A percentile compares a stretch with the other conserved stretches of the same genome.
These are phyloP conservation scores for Pavo muticus DNA, from an alignment of 2,113 vertebrate genomes.

Conservation along the genomic window DNA sequence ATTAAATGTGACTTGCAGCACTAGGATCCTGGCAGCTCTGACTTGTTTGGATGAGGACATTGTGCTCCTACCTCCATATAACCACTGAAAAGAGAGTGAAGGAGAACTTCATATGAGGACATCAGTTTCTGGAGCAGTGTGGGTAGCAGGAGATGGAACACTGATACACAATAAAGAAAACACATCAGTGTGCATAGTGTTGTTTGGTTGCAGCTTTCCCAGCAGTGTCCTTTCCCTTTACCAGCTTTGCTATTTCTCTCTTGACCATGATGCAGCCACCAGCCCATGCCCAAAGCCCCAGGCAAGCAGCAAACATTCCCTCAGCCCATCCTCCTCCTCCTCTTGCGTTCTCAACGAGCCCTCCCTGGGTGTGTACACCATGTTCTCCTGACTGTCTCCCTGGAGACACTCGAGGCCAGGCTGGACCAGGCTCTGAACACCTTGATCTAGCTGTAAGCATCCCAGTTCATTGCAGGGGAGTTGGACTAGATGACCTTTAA, in stretches of 20 bases:
- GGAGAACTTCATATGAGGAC: neutral
- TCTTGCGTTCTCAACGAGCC: neutral
- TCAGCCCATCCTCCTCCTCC: neutral
- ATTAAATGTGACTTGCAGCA: neutral
- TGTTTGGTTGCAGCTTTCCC: neutral
- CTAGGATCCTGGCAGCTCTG: neutral
- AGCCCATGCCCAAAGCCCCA: accelerated
- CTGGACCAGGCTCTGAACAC: too few relatives aligned
- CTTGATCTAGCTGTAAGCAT: too few relatives aligned
- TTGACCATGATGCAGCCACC: neutral
- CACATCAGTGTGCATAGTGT: neutral
- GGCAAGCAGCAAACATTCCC: neutral
- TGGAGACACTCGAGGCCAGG: too few relatives aligned
- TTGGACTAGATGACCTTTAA: too few relatives aligned
- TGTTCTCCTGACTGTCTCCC: neutral
- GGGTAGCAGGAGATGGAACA: neutral
- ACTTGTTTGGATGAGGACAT: neutral
- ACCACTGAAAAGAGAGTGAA: neutral
- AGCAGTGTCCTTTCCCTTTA: neutral
- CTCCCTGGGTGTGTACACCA: neutral
- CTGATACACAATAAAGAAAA: neutral
- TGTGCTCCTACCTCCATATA: neutral
- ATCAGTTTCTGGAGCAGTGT: neutral
- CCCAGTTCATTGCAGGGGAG: too few relatives aligned
- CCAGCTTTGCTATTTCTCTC: neutral